Conservation (phyloP, 1,140 invertebrate species). For the Gyrodactylus bullatarudis region DNA sequence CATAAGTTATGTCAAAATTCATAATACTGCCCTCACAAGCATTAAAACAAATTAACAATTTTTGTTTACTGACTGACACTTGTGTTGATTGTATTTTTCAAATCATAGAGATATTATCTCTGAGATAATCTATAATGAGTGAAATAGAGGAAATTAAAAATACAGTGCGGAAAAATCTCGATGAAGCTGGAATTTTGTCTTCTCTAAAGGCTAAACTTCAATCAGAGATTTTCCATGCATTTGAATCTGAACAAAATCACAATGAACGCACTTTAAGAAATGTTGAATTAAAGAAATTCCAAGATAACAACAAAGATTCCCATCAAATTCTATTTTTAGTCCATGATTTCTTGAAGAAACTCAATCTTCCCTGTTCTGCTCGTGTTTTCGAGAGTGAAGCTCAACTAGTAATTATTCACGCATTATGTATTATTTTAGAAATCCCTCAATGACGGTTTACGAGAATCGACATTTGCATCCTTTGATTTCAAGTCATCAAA, state of each 20-base stretch:
- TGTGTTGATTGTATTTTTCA: too few species aligned
- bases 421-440: too few species aligned
- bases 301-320: neutral
- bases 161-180: neutral
- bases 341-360: neutral
- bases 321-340: neutral
- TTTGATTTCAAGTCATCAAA: too few species aligned
- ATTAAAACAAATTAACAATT: too few species aligned
- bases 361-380: neutral
- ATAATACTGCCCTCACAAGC: too few species aligned
- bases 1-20: too few species aligned
- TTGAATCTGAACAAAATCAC: neutral
- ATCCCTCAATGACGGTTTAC: neutral
- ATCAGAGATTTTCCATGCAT: neutral
- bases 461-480: too few species aligned
- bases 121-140: neutral
- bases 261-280: neutral
- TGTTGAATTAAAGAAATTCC: neutral
- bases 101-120: too few species aligned
- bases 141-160: neutral
- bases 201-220: neutral
- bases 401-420: too few species aligned
- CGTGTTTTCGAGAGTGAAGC: neutral
- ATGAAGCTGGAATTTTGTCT: neutral
- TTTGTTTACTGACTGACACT: too few species aligned